These are phyloP conservation scores for Lymantria monacha DNA, from an alignment of 2,888 invertebrate genomes.

Conservation along the genomic window DNA sequence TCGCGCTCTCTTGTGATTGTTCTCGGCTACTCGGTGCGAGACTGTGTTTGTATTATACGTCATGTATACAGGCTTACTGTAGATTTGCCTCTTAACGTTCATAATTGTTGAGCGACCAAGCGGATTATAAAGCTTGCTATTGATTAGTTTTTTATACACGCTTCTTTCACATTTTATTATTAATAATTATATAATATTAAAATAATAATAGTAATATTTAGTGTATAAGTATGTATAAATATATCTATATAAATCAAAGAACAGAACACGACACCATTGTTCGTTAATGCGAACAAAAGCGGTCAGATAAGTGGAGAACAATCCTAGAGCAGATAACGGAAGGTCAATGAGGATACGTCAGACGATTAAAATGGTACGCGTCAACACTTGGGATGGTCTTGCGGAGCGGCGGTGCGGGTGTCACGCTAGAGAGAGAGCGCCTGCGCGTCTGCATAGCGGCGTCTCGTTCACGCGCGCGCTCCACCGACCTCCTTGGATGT, in stretches of 20 bases:
- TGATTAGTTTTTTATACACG: slow-evolving; percentile 55
- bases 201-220: neutral
- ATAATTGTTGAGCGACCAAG: slow-evolving; percentile 76
- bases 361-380: slow-evolving; percentile 60
- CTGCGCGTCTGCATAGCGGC: slow-evolving; percentile 34
- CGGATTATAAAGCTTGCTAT: slow-evolving; percentile 66
- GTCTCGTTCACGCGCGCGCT: slow-evolving; percentile 60
- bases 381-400: slow-evolving; percentile 55
- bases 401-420: slow-evolving; percentile 34
- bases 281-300: slow-evolving; percentile 15
- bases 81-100: slow-evolving; percentile 78
- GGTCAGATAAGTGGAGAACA: slow-evolving; percentile 47
- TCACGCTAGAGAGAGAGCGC: slow-evolving; percentile 23
- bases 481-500: slow-evolving; percentile 78
- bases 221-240: neutral
- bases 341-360: slow-evolving; percentile 77
- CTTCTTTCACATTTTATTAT: slow-evolving; percentile 33
- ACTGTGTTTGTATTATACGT: slow-evolving; percentile 68
- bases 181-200: slow-evolving; percentile 9
- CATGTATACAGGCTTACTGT: slow-evolving; percentile 78
- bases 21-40: slow-evolving; percentile 68
- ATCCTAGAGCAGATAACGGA: slow-evolving; percentile 74
- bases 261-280: neutral
- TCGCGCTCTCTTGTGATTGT: slow-evolving; percentile 70
- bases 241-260: neutral